Evolutionary conservation across 2,113 vertebrate species (phyloP), one percentile per base, ranked within the genome.

Genomic region (Sorex fumeus): DNA sequence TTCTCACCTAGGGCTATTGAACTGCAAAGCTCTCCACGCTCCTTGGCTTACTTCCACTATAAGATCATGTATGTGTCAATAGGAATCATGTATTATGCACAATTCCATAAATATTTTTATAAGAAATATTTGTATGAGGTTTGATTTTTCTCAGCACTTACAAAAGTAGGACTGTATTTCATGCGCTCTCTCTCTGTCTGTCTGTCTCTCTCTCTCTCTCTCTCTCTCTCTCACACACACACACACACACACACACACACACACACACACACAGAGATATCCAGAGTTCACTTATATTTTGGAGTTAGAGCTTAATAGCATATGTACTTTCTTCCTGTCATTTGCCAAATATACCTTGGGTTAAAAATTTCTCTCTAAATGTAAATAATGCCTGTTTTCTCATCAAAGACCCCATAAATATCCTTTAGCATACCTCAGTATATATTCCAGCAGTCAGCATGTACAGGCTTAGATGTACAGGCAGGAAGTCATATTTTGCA

Each of bases 351-450:
- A 84, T 88, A 82, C 21, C 50, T 30, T 88, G n/a, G 12, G 36
- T 19, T 79, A 76, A 83, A 95, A 80, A 75, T 86, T 67, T 75
- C 78, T 64, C 45, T 90, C 80, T 94, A 71, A 82, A 67, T 90
- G 10, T 81, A 87, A 30, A 60, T 87, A 66, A 93, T 78, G 6
- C 16, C 16, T 84, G 15, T 81, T 45, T 4, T 80, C 12, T 77
- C 19, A 67, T 67, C 79, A 50, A 93, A 88, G 34, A 70, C 66
- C 8, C 34, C 75, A 50, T 82, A 66, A 85, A 69, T 8, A 69
- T 57, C 43, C n/a, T 84, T 87, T 45, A 88, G 23, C 13, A 34
- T 75, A 81, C 10, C 13, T 84, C 69, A 74, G 0, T 77, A 11
- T 72, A 53, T 76, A 23, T 36, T 88, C 47, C 40, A 74, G 9